phyloP scores from a whole-genome alignment of 2,797 vertebrate species.

The Sebastes paucispinis region DNA sequence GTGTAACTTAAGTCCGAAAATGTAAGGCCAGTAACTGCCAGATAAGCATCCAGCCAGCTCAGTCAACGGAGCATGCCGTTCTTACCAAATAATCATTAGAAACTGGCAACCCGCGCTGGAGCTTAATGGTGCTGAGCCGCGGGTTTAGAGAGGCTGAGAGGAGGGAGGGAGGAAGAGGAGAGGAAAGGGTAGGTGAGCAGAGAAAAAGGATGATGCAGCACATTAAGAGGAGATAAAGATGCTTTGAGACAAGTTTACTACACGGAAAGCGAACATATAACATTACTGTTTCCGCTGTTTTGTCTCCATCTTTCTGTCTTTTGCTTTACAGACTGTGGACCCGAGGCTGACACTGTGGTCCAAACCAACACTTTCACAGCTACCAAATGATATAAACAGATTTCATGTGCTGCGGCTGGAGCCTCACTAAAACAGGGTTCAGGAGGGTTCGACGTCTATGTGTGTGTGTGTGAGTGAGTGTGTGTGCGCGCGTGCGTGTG shows the following conservation, averaged over 20 bases:
- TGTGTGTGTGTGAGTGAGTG: not conserved
- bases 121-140: conserved; percentile 64
- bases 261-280: conserved; percentile 4
- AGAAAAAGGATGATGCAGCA: not conserved
- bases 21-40: conserved; percentile 67
- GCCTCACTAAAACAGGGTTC: conserved; percentile 72
- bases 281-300: not conserved
- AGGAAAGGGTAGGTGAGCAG: not conserved
- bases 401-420: conserved; percentile 78
- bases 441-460: conserved; percentile 48
- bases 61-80: conserved; percentile 78
- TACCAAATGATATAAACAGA: conserved; percentile 83
- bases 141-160: conserved; percentile 60
- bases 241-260: conserved; percentile 6
- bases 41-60: conserved; percentile 82
- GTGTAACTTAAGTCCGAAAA: conserved; percentile 73
- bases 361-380: conserved; percentile 78
- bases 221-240: conserved; percentile 27
- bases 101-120: conserved; percentile 67
- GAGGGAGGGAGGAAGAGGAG: conserved; percentile 24
- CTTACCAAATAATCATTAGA: conserved; percentile 83
- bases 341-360: conserved; percentile 60
- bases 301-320: conserved; percentile 17
- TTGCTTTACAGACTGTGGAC: conserved; percentile 52
- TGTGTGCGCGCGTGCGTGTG: conserved; percentile 10